phyloP scores from a whole-genome alignment of 2,888 invertebrate genomes.

The Machimus rusticus region DNA sequence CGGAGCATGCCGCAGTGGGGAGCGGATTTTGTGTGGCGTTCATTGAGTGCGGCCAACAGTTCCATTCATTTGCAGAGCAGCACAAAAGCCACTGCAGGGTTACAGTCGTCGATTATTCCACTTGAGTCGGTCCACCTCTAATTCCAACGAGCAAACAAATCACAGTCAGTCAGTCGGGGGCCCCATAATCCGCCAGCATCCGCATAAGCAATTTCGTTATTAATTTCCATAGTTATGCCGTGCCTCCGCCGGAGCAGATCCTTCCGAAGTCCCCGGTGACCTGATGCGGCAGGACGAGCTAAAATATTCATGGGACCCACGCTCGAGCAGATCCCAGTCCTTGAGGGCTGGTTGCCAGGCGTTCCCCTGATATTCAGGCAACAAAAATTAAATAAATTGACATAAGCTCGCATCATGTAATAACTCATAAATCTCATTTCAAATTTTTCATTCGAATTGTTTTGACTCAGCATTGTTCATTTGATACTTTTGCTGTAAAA shows the following conservation, averaged over 20 bases:
- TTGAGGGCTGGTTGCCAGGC: background rate
- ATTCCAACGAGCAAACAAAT: background rate
- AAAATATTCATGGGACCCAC: background rate
- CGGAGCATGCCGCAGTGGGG: background rate
- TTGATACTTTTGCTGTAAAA: too few relatives aligned
- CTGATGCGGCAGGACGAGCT: background rate
- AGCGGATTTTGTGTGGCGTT: background rate
- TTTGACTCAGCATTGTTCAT: background rate
- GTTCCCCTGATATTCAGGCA: background rate
- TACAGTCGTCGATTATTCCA: background rate
- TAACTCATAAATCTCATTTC: background rate
- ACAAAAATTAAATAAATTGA: background rate
- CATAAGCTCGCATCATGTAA: background rate
- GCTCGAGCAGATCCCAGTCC: background rate
- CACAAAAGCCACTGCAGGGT: background rate
- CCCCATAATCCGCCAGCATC: background rate
- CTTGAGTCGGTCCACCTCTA: background rate
- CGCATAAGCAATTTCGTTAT: background rate
- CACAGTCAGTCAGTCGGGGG: background rate
- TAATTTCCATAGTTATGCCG: background rate
- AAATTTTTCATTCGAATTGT: background rate
- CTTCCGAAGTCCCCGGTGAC: background rate
- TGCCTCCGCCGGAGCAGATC: background rate
- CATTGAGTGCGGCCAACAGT: background rate
- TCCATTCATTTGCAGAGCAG: background rate